Base-by-base conservation (phyloP, 2,797 vertebrate species). In the Knipowitschia caucasica region DNA sequence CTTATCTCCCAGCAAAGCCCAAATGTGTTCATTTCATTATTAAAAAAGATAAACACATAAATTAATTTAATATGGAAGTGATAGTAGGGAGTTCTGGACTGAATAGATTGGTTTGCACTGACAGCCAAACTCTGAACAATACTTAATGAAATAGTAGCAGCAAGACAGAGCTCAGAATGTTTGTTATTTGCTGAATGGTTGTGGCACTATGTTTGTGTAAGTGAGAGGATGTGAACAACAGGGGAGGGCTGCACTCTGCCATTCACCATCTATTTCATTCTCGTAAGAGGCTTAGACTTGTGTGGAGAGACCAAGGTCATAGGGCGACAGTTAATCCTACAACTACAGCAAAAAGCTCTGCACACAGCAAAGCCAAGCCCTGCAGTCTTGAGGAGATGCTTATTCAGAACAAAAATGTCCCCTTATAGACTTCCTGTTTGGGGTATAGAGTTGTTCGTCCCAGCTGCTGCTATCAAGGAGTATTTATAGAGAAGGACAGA, bases 221-320 rank as follows among this genome's bases (percentile, higher is more conserved):
- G 57, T 38, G 64, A 71, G 61, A 69, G 58, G 50, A 79, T 62
- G 72, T 64, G 66, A 78, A 77, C 62, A 54, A 65, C 40, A 51
- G 53, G 77, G 72, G 69, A 62, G 73, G 73, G 76, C 77, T 44
- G 63, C 68, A 62, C 60, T 68, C 56, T 62, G 71, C 73, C 78
- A 70, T 73, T 74, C 80, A 81, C 72, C 80, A 63, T 73, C 74
- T 72, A 74, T 78, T 82, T 81, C 70, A 80, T 83, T 84, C 67
- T 66, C 76, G 62, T 89, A 88, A 83, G 80, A 88, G 82, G 81
- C 78, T 90, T 90, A 86, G 81, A 79, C 71, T 75, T 69, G 67
- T 80, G 74, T 77, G 62, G 76, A 77, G 75, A 67, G 76, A 79
- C 73, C 56, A 67, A 73, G 82, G 84, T 84, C 83, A 85, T 76